Evolutionary conservation across 2,797 vertebrate species (phyloP), one percentile per base, ranked within the genome.

Genomic region (Holocentrus rufus): DNA sequence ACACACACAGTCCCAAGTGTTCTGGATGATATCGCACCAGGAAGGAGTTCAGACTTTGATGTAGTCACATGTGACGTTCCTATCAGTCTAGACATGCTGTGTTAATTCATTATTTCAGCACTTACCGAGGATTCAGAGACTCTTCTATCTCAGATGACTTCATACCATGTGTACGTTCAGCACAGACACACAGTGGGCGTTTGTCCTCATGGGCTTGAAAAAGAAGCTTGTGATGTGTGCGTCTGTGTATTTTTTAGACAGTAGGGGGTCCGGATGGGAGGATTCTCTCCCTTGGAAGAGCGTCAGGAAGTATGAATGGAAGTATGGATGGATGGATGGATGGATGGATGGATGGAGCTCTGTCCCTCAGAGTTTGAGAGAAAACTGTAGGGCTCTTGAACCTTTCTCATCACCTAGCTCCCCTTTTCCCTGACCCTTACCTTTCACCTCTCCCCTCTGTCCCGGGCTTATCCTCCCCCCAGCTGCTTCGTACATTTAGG

Each of bases 121-220:
- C 34, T 62, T 25, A 55, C 8, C 60, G 52, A 80, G 61, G 53
- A 3, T 55, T 47, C 18, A 27, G 5, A 17, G 31, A 8, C 62
- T 69, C 49, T 17, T 34, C 44, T 55, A 17, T 55, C 3, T 9
- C 22, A 47, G 69, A 83, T 90, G 79, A 90, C 86, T 76, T 89
- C 85, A 89, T n/a, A n/a, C n/a, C n/a, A n/a, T 58, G 1, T 13
- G 42, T 73, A 42, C 20, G 10, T 27, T 65, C 5, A 3, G 58
- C 49, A 65, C 76, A 83, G 79, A 85, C 82, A 87, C 85, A 76
- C 73, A 31, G 89, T 65, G 77, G 79, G 74, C 77, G 82, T 87
- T 72, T 14, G 63, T 82, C 83, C 81, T 61, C 65, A n/a, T 65
- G 75, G 53, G 72, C 72, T 85, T 65, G 85, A 66, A 85, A 72